Evolutionary conservation across 2,113 vertebrate genomes (phyloP).

Genomic region (Donacobius atricapilla): DNA sequence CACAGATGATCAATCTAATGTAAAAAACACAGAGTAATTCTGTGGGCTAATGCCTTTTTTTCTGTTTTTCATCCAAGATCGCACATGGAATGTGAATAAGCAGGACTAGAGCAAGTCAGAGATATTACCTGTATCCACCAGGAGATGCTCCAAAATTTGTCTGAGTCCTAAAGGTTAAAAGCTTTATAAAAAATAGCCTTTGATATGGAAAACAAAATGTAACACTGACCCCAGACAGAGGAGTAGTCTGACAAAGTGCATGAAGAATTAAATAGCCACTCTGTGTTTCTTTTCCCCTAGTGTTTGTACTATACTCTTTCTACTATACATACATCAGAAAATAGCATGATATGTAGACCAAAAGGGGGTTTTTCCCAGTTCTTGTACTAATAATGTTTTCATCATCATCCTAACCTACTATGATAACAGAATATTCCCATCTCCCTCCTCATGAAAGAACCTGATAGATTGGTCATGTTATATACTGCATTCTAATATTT

Average conservation of each 20-base stretch:
- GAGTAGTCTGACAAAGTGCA: background rate
- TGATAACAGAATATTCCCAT: background rate
- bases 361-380: rapidly evolving
- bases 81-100: background rate
- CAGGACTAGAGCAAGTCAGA: background rate
- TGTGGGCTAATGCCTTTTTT: background rate
- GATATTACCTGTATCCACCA: background rate
- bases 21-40: background rate
- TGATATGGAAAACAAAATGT: background rate
- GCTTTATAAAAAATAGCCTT: background rate
- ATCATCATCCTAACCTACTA: background rate
- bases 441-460: background rate
- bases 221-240: background rate
- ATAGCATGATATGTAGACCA: background rate
- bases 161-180: background rate
- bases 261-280: background rate
- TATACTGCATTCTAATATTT: background rate
- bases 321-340: background rate
- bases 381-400: background rate
- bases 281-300: background rate
- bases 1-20: background rate
- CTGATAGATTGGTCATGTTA: rapidly evolving
- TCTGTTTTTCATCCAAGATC: background rate
- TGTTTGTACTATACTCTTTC: background rate
- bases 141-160: background rate